Percentiles rank a stretch among this genome's conserved stretches.
phyloP scores from a whole-genome alignment of 2,797 vertebrate species.

The Rhinogobio ventralis region DNA sequence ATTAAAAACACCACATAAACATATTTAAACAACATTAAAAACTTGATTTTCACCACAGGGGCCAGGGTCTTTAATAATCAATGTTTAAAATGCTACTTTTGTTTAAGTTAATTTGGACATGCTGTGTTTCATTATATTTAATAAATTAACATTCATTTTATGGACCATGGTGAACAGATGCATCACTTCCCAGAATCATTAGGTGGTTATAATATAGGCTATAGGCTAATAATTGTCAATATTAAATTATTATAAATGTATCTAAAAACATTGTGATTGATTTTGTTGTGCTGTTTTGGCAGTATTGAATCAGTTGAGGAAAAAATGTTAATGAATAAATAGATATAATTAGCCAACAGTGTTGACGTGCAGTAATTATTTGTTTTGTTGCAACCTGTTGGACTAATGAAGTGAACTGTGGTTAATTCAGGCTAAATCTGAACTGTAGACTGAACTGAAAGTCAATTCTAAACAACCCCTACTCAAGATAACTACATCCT shows the following conservation, averaged over 20 bases:
- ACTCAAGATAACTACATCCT: neutral
- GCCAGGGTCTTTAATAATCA: too few species aligned
- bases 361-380: neutral
- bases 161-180: neutral
- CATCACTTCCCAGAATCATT: neutral
- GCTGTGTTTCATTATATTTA: neutral
- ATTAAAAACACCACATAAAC: too few species aligned
- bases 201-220: neutral
- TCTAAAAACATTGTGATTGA: neutral
- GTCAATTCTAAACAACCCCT: too few species aligned
- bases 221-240: neutral
- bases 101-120: neutral
- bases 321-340: neutral
- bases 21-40: too few species aligned
- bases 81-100: neutral
- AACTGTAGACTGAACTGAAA: too few species aligned
- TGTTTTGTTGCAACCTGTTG: neutral
- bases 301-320: neutral
- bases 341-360: neutral
- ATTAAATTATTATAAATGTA: neutral
- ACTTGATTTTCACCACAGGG: too few species aligned
- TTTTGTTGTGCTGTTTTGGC: neutral
- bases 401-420: too few species aligned
- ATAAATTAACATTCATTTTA: neutral
- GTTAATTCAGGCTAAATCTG: too few species aligned